phyloP scores from a whole-genome alignment of 2,797 vertebrate species.

The Notolabrus celidotus region DNA sequence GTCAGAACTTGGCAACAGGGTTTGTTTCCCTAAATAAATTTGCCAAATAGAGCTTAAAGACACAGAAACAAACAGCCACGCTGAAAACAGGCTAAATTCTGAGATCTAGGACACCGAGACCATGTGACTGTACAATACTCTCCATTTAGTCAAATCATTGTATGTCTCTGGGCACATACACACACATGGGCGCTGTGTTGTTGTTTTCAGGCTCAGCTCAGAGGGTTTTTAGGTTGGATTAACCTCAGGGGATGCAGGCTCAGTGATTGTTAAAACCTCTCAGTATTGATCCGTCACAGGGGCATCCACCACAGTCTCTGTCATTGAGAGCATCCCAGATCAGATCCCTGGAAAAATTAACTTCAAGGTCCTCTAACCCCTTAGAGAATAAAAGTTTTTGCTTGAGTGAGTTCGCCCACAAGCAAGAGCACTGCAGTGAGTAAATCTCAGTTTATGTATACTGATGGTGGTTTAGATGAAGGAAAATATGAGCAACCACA shows the following conservation, averaged over 20 bases:
- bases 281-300: conserved; percentile 55
- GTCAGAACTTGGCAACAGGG: conserved; percentile 13
- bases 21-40: conserved; percentile 41
- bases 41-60: conserved; percentile 18
- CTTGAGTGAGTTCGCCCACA: no score
- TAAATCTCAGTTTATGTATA: conserved; percentile 31
- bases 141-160: conserved; percentile 58
- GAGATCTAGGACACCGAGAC: conserved; percentile 54
- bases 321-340: conserved; percentile 25
- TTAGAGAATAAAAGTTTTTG: conserved; percentile 1
- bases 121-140: conserved; percentile 60
- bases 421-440: background rate
- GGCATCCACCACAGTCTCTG: conserved; percentile 23
- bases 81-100: conserved; percentile 32
- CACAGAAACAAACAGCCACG: conserved; percentile 28
- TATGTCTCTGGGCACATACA: conserved; percentile 22
- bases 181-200: conserved; percentile 19
- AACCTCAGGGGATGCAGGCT: conserved; percentile 50
- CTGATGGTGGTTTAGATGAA: conserved; percentile 48
- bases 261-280: conserved; percentile 56
- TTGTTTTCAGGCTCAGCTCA: conserved; percentile 41
- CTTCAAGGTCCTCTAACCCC: conserved; percentile 9
- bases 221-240: conserved; percentile 60
- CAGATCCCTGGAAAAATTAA: conserved; percentile 19
- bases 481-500: conserved; percentile 71